Base-by-base conservation (phyloP, 1,140 invertebrate species). In the Lasaia peninsularis region DNA sequence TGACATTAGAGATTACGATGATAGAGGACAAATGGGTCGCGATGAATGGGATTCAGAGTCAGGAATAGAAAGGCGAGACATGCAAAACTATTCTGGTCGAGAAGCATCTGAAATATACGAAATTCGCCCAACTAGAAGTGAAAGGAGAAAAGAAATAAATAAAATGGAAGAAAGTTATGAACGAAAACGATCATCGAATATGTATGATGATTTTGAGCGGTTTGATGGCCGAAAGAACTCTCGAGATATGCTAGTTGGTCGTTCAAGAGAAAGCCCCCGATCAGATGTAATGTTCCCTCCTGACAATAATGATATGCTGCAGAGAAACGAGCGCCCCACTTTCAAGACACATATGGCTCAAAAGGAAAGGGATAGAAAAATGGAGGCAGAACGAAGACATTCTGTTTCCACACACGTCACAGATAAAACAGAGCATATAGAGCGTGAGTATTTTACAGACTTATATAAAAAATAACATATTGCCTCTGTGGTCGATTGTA, bases 401-500 rank as follows among this genome's bases (percentile, higher is more conserved):
- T 95, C 94, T n/a, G 90, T 93, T 0, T 94, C 93, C 0, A 94
- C 93, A 2, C 91, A 93, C 65, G 91, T 92, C 1, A 95, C 94
- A 0, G 94, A 95, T 54, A 94, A 93, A 80, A 92, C 93, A 55
- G 94, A 95, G 60, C 91, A 92, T 59, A 92, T 94, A 54, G 94
- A 94, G 80, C 85, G 92, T 93, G 75, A 90, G 91, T 91, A 55
- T 20, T 48, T 14, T 52, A 31, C 21, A 28, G 24, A 28, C 5
- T 0, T 28, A 28, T 28, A 28, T 28, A 28, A 2, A 28, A 7
- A 28, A 28, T 6, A n/a, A n/a, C n/a, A n/a, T n/a, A n/a, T n/a
- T n/a, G n/a, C n/a, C n/a, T n/a, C n/a, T n/a, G n/a, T n/a, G n/a
- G n/a, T n/a, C n/a, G n/a, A n/a, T n/a, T n/a, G n/a, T n/a, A n/a